Evolutionary conservation across 1,140 invertebrate genomes (phyloP).

Genomic region (Magallana gigas): DNA sequence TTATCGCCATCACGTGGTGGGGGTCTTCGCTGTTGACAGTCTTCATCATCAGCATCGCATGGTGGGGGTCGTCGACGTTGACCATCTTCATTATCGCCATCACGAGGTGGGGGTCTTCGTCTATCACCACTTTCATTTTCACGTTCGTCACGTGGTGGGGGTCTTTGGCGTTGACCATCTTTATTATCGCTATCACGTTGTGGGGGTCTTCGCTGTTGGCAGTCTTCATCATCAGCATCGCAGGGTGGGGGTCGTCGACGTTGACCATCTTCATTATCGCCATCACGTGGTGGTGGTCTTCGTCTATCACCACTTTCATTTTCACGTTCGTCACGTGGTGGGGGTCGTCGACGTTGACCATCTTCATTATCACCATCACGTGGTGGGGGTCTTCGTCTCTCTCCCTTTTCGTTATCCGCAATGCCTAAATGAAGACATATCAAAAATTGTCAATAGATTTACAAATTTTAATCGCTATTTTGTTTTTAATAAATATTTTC

Average conservation of each 20-base stretch:
- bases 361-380: background rate
- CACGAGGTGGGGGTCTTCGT: background rate
- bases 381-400: background rate
- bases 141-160: background rate
- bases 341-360: background rate
- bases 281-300: background rate
- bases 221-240: background rate
- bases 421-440: too few relatives aligned
- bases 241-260: background rate
- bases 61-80: too few relatives aligned
- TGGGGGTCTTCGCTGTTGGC: background rate
- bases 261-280: background rate
- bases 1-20: background rate
- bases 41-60: background rate
- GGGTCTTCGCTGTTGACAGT: background rate
- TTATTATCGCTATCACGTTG: background rate
- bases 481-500: too few relatives aligned
- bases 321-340: background rate
- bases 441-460: too few relatives aligned
- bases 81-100: background rate
- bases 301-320: background rate
- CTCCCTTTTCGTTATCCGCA: too few relatives aligned
- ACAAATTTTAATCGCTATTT: too few relatives aligned
- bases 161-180: background rate
- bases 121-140: background rate